Evolutionary conservation across 2,797 vertebrate genomes (phyloP).

Genomic region (Aphelocoma californica): DNA sequence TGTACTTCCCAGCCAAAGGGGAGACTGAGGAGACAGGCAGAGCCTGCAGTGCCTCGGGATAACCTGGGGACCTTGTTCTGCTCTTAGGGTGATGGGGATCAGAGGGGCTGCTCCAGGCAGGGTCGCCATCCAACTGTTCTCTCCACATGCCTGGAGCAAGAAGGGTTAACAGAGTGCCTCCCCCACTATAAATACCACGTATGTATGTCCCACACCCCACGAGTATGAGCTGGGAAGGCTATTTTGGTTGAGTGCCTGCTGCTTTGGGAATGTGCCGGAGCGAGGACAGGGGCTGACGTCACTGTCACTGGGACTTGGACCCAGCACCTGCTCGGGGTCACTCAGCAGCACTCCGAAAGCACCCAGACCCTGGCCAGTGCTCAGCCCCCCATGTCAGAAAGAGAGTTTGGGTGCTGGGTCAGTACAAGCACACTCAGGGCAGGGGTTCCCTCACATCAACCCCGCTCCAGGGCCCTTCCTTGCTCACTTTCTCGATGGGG

Average conservation of each 20-base stretch:
- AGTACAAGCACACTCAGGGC: background rate
- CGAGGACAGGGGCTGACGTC: slow-evolving; percentile 13
- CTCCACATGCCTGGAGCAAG: background rate
- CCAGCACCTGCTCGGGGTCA: slow-evolving; percentile 45
- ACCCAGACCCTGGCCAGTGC: rapidly evolving
- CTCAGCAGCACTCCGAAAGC: background rate
- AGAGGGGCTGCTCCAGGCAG: background rate
- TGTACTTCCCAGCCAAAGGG: background rate
- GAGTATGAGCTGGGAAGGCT: slow-evolving; percentile 10
- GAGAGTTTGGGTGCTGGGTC: background rate
- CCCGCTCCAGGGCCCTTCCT: background rate
- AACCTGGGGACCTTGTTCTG: background rate
- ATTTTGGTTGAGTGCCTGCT: slow-evolving; percentile 66
- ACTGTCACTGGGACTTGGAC: background rate
- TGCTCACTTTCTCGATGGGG: background rate
- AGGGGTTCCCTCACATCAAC: background rate
- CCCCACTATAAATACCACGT: slow-evolving; percentile 53
- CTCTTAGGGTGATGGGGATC: background rate
- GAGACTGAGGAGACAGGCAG: background rate
- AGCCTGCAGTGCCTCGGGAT: background rate
- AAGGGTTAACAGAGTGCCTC: slow-evolving; percentile 41
- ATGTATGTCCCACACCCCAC: slow-evolving; percentile 28
- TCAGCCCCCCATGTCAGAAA: background rate
- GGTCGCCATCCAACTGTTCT: rapidly evolving
- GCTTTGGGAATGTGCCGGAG: slow-evolving; percentile 50